Evolutionary conservation across 2,113 vertebrate species (phyloP).

Genomic region (Siniperca knerii): DNA sequence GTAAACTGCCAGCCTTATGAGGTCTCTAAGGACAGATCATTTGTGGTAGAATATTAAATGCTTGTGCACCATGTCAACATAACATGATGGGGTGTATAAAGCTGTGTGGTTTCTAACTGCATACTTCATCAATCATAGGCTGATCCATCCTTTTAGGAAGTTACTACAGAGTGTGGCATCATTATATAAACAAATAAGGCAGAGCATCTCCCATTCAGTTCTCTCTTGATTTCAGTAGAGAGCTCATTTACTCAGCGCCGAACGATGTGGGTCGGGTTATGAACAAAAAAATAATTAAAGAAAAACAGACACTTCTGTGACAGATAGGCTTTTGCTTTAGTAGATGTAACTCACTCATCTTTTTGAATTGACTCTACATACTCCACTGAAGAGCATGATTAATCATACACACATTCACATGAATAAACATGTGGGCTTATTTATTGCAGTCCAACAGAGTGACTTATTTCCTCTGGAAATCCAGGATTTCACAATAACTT

Average conservation of each 20-base stretch:
- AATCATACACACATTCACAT: slow-evolving; percentile 10
- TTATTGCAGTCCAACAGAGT: not conserved
- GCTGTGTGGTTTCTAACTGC: slow-evolving; percentile 25
- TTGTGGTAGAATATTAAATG: slow-evolving; percentile 32
- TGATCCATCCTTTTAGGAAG: slow-evolving; percentile 23
- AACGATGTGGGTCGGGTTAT: slow-evolving; percentile 31
- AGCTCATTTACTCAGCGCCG: slow-evolving; percentile 20
- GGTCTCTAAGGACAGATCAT: slow-evolving; percentile 41
- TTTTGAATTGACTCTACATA: slow-evolving; percentile 8
- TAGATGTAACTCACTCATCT: slow-evolving; percentile 11
- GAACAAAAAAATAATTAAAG: slow-evolving; percentile 9
- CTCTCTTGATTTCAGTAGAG: not conserved
- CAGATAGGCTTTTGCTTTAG: not conserved
- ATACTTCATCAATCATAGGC: slow-evolving; percentile 31
- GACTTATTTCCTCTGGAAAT: slow-evolving; percentile 42
- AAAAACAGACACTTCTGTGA: slow-evolving; percentile 11
- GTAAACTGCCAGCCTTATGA: slow-evolving; percentile 35
- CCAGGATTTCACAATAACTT: slow-evolving; percentile 52
- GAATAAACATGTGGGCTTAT: slow-evolving; percentile 6
- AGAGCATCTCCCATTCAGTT: slow-evolving; percentile 3
- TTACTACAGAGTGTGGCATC: slow-evolving; percentile 30
- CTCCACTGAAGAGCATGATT: slow-evolving; percentile 7
- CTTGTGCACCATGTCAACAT: slow-evolving; percentile 29
- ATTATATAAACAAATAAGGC: slow-evolving; percentile 39
- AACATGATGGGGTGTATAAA: slow-evolving; percentile 29